Conservation (phyloP, 2,797 vertebrate genomes). For the Enteromius trimaculatus region DNA sequence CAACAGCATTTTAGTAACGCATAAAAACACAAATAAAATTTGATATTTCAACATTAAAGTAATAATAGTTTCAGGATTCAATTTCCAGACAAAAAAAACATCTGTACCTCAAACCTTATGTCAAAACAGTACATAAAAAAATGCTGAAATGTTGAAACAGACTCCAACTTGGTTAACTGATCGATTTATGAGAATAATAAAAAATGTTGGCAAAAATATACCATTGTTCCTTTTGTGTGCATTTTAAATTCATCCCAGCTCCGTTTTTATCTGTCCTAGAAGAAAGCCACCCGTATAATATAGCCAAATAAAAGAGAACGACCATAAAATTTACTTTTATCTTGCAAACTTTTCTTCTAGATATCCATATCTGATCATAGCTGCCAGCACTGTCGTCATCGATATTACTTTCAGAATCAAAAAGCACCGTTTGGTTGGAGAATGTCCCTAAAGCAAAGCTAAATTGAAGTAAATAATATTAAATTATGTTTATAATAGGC, state of each 20-base stretch:
- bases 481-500: not conserved
- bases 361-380: not conserved
- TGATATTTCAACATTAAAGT: not conserved
- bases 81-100: not conserved
- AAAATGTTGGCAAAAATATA: not conserved
- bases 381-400: not conserved
- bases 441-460: not conserved
- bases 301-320: not conserved
- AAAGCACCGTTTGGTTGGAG: not conserved
- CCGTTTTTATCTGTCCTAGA: not conserved
- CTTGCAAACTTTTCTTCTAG: not conserved
- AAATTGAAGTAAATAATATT: not conserved
- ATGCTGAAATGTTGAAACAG: not conserved
- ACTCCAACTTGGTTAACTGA: slow-evolving; percentile 1
- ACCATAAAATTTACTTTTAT: not conserved
- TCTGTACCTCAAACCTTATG: not conserved
- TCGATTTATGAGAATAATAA: not conserved
- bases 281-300: not conserved
- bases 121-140: not conserved
- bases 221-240: not conserved
- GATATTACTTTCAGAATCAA: not conserved
- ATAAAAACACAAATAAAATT: not conserved
- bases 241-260: not conserved
- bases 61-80: not conserved
- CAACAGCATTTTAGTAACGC: not conserved